A percentile compares a stretch with the other conserved stretches of the same genome.
These are phyloP conservation scores for Oreotragus oreotragus DNA, from an alignment of 2,113 vertebrate genomes.

Conservation along the genomic window DNA sequence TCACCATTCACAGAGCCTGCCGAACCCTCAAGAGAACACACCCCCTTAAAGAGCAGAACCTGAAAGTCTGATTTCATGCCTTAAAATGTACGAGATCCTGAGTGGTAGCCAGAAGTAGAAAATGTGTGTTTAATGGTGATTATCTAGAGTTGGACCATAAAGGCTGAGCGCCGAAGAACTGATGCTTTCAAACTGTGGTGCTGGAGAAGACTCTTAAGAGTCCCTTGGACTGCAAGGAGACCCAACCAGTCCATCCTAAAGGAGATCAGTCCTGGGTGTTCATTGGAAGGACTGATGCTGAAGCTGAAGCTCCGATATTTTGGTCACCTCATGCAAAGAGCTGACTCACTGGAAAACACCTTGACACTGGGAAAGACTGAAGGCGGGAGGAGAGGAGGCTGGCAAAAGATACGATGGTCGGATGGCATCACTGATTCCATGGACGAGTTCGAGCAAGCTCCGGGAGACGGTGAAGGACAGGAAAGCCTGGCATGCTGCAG, in stretches of 20 bases:
- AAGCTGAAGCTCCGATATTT: not conserved
- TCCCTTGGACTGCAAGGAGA: not conserved
- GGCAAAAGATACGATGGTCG: not conserved
- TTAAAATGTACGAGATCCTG: not conserved
- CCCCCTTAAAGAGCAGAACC: not conserved
- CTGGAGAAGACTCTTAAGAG: not conserved
- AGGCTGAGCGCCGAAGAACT: rapidly evolving
- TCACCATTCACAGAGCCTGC: not conserved
- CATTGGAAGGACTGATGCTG: not conserved
- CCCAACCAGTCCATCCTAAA: not conserved
- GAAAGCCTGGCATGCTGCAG: not conserved
- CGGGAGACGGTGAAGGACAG: not conserved
- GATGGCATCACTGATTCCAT: not conserved
- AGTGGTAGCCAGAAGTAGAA: not conserved
- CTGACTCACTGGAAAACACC: not conserved
- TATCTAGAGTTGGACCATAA: not conserved
- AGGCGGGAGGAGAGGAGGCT: not conserved
- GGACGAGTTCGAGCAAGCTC: not conserved
- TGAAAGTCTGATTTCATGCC: not conserved
- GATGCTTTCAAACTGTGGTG: not conserved
- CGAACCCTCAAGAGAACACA: not conserved
- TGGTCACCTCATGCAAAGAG: not conserved
- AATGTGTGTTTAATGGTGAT: not conserved
- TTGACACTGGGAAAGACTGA: not conserved
- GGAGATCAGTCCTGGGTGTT: not conserved